Conservation (phyloP, 2,797 vertebrate genomes). For the Cyprinella venusta region DNA sequence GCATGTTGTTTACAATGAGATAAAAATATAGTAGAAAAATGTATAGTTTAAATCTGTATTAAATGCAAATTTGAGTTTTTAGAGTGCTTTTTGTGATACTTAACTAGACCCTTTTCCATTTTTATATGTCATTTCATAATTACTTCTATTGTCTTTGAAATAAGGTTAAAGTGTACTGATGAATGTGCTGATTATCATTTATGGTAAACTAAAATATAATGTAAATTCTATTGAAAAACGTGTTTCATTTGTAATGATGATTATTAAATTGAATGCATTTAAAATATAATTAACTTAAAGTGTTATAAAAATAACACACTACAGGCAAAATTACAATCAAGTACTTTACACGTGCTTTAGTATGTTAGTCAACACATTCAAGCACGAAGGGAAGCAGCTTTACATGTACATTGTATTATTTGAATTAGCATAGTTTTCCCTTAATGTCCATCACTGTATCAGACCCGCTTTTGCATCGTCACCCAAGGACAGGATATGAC, state of each 20-base stretch:
- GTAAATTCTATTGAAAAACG: background rate
- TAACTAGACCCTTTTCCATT: background rate
- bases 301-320: background rate
- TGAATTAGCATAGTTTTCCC: slow-evolving; percentile 7
- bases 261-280: background rate
- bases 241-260: background rate
- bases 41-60: background rate
- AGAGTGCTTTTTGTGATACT: background rate
- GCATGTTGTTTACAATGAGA: background rate
- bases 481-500: slow-evolving; percentile 20
- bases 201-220: background rate
- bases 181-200: background rate
- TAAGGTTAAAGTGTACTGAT: no score
- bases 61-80: background rate
- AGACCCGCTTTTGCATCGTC: slow-evolving; percentile 4
- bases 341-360: background rate
- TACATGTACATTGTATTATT: background rate
- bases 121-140: background rate
- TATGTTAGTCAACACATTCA: background rate
- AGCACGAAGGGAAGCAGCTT: background rate
- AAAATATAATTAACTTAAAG: background rate
- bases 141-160: background rate
- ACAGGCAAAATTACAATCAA: background rate
- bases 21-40: background rate
- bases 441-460: background rate